These are phyloP conservation scores for Apeira syringaria DNA, from an alignment of 2,888 invertebrate species.

Conservation along the genomic window DNA sequence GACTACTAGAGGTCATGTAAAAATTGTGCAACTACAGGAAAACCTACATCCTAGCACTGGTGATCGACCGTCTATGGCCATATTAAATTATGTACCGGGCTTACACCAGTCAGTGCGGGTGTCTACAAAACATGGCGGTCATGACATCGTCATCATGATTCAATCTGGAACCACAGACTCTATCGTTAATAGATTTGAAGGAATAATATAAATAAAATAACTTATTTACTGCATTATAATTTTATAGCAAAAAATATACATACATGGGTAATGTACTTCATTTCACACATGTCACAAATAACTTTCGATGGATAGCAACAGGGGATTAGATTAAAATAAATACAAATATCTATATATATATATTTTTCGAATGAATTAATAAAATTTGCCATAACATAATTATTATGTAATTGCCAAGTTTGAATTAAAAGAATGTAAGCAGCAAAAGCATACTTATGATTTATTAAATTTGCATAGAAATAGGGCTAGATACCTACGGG, in stretches of 20 bases:
- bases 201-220: conserved; percentile 59
- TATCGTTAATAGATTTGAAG: too few relatives aligned
- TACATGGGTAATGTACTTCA: conserved; percentile 74
- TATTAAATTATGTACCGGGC: too few relatives aligned
- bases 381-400: conserved; percentile 27
- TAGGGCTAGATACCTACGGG: too few relatives aligned
- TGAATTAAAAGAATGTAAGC: conserved; percentile 13
- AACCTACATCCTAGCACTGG: too few relatives aligned
- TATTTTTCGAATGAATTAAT: conserved; percentile 33
- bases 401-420: conserved; percentile 18
- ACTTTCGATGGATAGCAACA: conserved; percentile 57
- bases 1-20: too few relatives aligned
- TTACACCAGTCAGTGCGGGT: too few relatives aligned
- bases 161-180: too few relatives aligned
- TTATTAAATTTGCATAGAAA: conserved; percentile 11
- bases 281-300: conserved; percentile 75
- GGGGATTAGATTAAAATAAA: conserved; percentile 42
- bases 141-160: too few relatives aligned
- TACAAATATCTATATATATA: conserved; percentile 35
- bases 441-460: conserved; percentile 12
- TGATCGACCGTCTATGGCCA: too few relatives aligned
- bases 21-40: too few relatives aligned
- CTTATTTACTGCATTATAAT: conserved; percentile 76
- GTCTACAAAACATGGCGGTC: too few relatives aligned
- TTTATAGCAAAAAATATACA: conserved; percentile 83